phyloP scores from a whole-genome alignment of 2,113 vertebrate species.

The Polypterus senegalus region DNA sequence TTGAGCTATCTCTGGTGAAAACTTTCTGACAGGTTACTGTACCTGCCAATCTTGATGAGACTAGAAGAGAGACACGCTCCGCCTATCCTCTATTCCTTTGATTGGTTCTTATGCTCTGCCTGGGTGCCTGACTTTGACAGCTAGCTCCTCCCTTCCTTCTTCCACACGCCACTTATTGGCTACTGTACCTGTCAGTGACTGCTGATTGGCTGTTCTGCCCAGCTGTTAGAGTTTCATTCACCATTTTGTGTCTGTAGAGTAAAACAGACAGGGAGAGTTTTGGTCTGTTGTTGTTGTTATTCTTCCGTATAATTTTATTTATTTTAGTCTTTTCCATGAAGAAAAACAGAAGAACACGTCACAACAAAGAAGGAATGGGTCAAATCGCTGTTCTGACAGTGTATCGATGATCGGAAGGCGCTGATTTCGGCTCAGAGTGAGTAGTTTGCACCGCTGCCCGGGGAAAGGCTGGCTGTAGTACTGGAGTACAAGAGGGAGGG shows the following conservation, averaged over 20 bases:
- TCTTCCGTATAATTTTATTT: too few species aligned
- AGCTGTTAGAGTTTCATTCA: conserved; percentile 96
- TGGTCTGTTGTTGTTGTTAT: conserved; percentile 32
- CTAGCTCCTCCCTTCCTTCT: conserved; percentile 19
- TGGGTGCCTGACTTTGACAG: conserved; percentile 35
- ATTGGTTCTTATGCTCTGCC: conserved; percentile 43
- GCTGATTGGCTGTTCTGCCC: conserved; percentile 62
- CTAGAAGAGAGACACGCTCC: conserved; percentile 26
- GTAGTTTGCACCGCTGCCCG: too few species aligned
- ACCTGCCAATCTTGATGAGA: conserved; percentile 54
- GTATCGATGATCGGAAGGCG: too few species aligned
- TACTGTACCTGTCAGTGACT: conserved; percentile 50
- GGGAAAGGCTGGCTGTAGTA: too few species aligned
- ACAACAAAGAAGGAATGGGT: too few species aligned
- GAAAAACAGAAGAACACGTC: conserved; percentile 31
- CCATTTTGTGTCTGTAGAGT: conserved; percentile 94
- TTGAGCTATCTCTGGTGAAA: conserved; percentile 54
- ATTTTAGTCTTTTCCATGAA: conserved; percentile 38
- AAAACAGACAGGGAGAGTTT: conserved; percentile 68
- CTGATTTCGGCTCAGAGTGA: too few species aligned
- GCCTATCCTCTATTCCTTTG: conserved; percentile 23
- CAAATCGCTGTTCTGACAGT: too few species aligned
- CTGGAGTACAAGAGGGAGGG: conserved; percentile 22
- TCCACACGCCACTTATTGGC: conserved; percentile 40
- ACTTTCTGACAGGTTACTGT: conserved; percentile 68